A percentile compares a stretch with the other conserved stretches of the same genome.
Conservation (phyloP, 2,113 vertebrate genomes). For the Aythya baeri region DNA sequence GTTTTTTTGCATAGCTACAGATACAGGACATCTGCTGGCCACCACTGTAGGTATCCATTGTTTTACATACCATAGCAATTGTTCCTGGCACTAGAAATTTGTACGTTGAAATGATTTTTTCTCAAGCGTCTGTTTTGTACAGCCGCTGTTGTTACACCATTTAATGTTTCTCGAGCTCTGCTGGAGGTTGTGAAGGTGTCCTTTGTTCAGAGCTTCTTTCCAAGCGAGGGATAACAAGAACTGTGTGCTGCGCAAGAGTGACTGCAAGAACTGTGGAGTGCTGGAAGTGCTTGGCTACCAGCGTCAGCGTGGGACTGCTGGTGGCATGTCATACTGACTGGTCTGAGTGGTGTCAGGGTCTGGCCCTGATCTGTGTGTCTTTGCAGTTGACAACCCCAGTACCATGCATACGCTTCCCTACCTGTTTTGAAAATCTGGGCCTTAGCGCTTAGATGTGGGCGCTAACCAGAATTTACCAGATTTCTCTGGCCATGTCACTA, state of each 20-base stretch:
- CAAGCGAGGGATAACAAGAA: not conserved
- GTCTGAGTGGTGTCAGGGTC: not conserved
- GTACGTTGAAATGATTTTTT: not conserved
- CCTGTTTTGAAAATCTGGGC: not conserved
- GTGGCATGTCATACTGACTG: accelerated
- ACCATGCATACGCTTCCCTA: accelerated
- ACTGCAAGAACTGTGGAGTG: not conserved
- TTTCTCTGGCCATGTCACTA: not conserved
- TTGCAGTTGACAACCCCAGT: accelerated
- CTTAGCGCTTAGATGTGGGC: not conserved
- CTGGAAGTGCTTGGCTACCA: not conserved
- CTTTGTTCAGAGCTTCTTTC: not conserved
- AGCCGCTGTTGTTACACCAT: not conserved
- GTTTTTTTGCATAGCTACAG: not conserved
- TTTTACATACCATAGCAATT: not conserved
- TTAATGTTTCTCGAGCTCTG: not conserved
- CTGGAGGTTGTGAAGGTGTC: not conserved
- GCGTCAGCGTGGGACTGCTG: not conserved
- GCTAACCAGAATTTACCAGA: not conserved
- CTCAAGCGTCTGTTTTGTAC: accelerated
- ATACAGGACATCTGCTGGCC: accelerated
- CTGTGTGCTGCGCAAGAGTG: accelerated
- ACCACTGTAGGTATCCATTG: accelerated
- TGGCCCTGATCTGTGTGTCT: not conserved
- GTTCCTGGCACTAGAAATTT: not conserved